Evolutionary conservation across 1,140 invertebrate species (phyloP).

Genomic region (Drosophila eugracilis): DNA sequence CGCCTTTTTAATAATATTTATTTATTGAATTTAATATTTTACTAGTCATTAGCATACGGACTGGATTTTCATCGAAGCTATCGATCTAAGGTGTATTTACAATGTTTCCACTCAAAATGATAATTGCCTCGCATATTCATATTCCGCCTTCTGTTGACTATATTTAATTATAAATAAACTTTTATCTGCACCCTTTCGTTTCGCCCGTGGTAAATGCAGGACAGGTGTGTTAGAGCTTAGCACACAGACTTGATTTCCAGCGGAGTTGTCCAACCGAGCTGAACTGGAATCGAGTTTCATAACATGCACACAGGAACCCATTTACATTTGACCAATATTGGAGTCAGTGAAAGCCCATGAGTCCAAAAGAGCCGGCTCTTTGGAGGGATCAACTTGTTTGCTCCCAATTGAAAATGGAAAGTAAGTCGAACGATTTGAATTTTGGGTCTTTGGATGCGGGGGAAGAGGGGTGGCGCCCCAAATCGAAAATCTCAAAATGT

Average conservation of each 20-base stretch:
- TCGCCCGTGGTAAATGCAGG: background rate
- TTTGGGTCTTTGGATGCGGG: too few relatives aligned
- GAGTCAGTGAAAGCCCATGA: conserved; percentile 43
- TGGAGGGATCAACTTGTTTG: conserved; percentile 43
- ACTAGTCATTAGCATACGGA: too few relatives aligned
- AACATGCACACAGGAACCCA: conserved; percentile 25
- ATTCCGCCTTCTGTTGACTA: background rate
- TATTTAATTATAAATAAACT: background rate
- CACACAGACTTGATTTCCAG: conserved; percentile 13
- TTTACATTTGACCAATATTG: conserved; percentile 39
- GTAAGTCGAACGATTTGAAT: conserved; percentile 3
- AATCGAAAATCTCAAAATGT: conserved; percentile 38
- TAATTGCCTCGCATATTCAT: background rate
- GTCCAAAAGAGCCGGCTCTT: conserved; percentile 26
- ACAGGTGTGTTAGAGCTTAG: conserved; percentile 28
- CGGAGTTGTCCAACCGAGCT: conserved; percentile 11
- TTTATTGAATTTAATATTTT: background rate
- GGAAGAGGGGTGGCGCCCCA: background rate
- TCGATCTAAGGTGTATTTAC: background rate
- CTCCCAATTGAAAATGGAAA: conserved; percentile 47
- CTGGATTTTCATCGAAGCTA: background rate
- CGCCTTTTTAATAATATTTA: background rate
- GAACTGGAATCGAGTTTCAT: conserved; percentile 55
- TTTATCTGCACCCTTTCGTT: conserved; percentile 3
- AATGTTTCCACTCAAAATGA: background rate